Conservation (phyloP, 1,140 invertebrate genomes). For the Cydia strobilella region DNA sequence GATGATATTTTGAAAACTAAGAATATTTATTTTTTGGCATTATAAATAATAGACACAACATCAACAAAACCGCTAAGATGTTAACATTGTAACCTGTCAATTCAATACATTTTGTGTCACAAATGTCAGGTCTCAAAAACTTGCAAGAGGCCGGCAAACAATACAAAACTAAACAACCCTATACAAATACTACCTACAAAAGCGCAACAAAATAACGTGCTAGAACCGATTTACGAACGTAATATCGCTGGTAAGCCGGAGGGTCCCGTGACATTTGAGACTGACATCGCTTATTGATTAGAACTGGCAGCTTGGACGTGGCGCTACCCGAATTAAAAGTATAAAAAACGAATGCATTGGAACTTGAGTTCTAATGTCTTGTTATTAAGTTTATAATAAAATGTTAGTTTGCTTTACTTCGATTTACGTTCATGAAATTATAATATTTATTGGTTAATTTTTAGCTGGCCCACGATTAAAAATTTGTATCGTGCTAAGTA, state of each 20-base stretch:
- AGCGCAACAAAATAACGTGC: slow-evolving; percentile 5
- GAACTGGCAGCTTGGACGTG: slow-evolving; percentile 8
- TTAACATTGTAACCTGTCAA: no score
- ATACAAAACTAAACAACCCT: not conserved
- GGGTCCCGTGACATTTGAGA: slow-evolving; percentile 30
- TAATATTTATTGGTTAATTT: not conserved
- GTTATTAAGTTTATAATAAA: not conserved
- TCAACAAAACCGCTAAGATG: no score
- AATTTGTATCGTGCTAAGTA: no score
- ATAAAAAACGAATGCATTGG: not conserved
- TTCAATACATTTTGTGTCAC: no score
- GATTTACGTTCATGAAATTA: not conserved
- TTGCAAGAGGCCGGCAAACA: no score
- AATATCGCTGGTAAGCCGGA: slow-evolving; percentile 24
- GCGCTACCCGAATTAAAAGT: not conserved
- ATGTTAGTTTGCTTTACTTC: not conserved
- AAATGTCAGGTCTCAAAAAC: no score
- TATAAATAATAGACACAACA: no score
- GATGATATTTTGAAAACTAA: no score
- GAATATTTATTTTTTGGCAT: no score
- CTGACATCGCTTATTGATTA: slow-evolving; percentile 22
- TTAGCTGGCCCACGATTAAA: no score
- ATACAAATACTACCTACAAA: not conserved
- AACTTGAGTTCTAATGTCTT: not conserved
- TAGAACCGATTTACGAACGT: slow-evolving; percentile 4